phyloP scores from a whole-genome alignment of 2,888 invertebrate species.

The Aplocera efformata region DNA sequence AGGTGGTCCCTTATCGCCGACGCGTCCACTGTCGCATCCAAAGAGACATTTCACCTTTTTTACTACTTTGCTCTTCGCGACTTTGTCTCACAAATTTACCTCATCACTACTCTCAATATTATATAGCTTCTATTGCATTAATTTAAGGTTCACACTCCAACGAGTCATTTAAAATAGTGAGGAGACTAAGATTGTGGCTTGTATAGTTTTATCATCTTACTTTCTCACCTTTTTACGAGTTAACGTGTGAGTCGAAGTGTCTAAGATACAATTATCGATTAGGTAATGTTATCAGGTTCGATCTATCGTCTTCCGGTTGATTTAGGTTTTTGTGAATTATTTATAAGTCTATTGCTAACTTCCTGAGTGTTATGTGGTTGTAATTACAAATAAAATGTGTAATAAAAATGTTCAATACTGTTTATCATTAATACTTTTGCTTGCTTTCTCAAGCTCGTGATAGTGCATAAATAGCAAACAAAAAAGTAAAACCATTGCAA shows the following conservation, averaged over 20 bases:
- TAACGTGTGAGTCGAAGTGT: constrained; percentile 75
- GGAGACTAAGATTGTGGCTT: constrained; percentile 33
- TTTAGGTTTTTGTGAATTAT: constrained; percentile 63
- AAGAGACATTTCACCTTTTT: constrained; percentile 79
- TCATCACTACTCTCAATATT: constrained; percentile 7
- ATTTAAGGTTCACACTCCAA: constrained; percentile 30
- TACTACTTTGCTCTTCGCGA: constrained; percentile 76
- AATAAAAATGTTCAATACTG: too few species aligned
- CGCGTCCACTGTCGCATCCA: constrained; percentile 70
- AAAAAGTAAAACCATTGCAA: too few species aligned
- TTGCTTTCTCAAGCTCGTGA: too few species aligned
- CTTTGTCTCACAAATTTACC: constrained; percentile 47
- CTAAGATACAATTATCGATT: constrained; percentile 80
- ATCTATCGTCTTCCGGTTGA: constrained; percentile 78
- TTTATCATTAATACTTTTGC: too few species aligned
- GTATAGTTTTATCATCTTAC: constrained; percentile 74
- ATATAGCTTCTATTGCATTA: neutral
- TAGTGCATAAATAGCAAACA: too few species aligned
- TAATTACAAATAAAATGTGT: neutral
- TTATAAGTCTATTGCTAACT: constrained; percentile 49
- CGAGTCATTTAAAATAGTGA: neutral
- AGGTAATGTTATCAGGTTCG: constrained; percentile 73
- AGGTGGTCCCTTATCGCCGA: constrained; percentile 76
- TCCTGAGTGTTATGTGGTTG: constrained; percentile 44
- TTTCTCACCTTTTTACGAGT: constrained; percentile 79